Conservation (phyloP, 2,888 invertebrate species). For the Ennomos erosarius region DNA sequence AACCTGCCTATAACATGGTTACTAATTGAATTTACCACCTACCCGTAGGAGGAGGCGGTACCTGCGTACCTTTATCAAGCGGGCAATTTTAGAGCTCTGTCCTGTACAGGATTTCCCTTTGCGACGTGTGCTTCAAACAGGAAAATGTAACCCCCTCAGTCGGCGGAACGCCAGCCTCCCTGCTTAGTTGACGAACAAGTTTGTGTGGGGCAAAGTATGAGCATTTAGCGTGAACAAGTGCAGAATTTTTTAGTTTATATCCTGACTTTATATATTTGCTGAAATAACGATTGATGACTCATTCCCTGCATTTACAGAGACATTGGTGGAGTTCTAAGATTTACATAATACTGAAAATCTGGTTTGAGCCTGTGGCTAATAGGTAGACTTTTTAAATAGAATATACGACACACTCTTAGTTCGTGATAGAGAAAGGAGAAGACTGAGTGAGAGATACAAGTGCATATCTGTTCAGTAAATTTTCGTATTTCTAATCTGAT, state of each 20-base stretch:
- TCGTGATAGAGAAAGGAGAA: too few relatives aligned
- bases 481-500: too few relatives aligned
- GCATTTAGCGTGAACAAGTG: conserved; percentile 37
- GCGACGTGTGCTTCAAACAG: conserved; percentile 84
- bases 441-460: too few relatives aligned
- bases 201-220: conserved; percentile 39
- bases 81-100: conserved; percentile 83
- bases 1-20: conserved; percentile 19
- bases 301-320: too few relatives aligned
- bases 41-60: conserved; percentile 44
- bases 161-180: conserved; percentile 60
- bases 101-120: conserved; percentile 83
- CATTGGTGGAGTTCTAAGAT: too few relatives aligned
- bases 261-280: too few relatives aligned
- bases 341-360: too few relatives aligned
- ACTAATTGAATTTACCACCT: conserved; percentile 37
- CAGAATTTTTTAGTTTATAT: neutral
- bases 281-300: neutral
- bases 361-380: too few relatives aligned
- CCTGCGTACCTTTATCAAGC: conserved; percentile 64
- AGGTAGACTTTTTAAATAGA: too few relatives aligned
- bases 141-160: conserved; percentile 73
- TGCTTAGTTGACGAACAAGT: conserved; percentile 77
- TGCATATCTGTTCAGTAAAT: too few relatives aligned
- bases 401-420: too few relatives aligned